phyloP scores from a whole-genome alignment of 30 jellyfish, hydroid and myxozoan species.

The Aurelia coerulea region DNA sequence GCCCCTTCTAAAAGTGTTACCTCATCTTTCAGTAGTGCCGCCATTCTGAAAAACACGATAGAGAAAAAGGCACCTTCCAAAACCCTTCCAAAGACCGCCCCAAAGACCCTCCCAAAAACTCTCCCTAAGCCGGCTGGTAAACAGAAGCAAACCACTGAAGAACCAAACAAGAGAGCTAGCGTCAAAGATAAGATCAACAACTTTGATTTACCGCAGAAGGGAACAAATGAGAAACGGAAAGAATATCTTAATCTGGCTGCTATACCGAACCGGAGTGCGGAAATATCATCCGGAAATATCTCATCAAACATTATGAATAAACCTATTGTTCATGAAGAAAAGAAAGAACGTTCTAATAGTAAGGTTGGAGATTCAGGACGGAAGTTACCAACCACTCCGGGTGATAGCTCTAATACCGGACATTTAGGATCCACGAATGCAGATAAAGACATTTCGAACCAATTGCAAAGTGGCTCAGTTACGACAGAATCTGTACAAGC shows the following conservation, averaged over 20 bases:
- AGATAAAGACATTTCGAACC: too few relatives aligned
- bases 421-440: too few relatives aligned
- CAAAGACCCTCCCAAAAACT: conserved; percentile 37
- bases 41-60: conserved; percentile 11
- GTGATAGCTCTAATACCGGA: neutral
- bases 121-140: neutral
- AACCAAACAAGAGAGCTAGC: conserved; percentile 5
- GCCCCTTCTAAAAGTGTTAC: neutral
- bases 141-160: neutral
- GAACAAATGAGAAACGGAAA: conserved; percentile 11
- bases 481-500: conserved; percentile 48
- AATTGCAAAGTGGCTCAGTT: neutral
- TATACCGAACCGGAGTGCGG: conserved; percentile 37
- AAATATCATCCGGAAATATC: conserved; percentile 37
- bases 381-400: neutral
- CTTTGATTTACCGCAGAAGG: conserved; percentile 13
- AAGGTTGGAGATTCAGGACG: conserved; percentile 11
- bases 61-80: conserved; percentile 37
- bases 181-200: conserved; percentile 14
- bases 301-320: conserved; percentile 45
- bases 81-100: conserved; percentile 30
- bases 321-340: conserved; percentile 17
- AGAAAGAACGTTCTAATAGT: conserved; percentile 8
- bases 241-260: conserved; percentile 30
- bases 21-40: conserved; percentile 12